Evolutionary conservation across 2,113 vertebrate genomes (phyloP).

Genomic region (Argyrosomus japonicus): DNA sequence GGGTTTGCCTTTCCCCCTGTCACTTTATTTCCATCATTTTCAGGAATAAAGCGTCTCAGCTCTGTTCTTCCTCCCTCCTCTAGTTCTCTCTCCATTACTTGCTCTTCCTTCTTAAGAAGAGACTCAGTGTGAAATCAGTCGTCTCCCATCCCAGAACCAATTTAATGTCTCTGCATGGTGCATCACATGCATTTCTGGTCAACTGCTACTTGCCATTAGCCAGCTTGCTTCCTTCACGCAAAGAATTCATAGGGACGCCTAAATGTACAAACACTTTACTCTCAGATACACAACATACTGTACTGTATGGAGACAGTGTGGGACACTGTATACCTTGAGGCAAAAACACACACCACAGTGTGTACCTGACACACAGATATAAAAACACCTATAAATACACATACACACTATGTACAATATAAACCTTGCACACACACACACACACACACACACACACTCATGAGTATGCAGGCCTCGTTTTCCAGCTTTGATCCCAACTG

Average conservation of each 20-base stretch:
- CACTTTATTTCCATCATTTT: conserved; percentile 3
- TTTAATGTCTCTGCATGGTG: conserved; percentile 72
- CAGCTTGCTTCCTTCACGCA: conserved; percentile 9
- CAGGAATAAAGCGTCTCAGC: background rate
- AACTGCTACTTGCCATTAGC: conserved; percentile 57
- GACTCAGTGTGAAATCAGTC: conserved; percentile 41
- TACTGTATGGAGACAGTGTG: background rate
- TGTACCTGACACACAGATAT: conserved; percentile 6
- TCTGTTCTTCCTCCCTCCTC: background rate
- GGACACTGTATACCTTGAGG: background rate
- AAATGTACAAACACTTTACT: conserved; percentile 45
- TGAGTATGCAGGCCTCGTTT: conserved; percentile 57
- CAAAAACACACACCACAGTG: background rate
- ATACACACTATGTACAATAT: background rate
- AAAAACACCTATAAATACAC: conserved; percentile 19
- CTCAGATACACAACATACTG: conserved; percentile 1
- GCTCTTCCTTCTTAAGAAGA: conserved; percentile 50
- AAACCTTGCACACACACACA: conserved; percentile 6
- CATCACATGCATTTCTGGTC: conserved; percentile 59
- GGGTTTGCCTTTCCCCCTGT: too few species aligned
- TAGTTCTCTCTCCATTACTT: conserved; percentile 22
- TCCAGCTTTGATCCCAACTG: conserved; percentile 60
- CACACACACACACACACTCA: conserved; percentile 32
- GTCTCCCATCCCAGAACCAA: conserved; percentile 68
- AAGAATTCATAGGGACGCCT: background rate